Percentiles rank a stretch among this genome's conserved stretches.
These are phyloP conservation scores for Tenthredo amoena DNA, from an alignment of 2,888 invertebrate genomes.

Conservation along the genomic window DNA sequence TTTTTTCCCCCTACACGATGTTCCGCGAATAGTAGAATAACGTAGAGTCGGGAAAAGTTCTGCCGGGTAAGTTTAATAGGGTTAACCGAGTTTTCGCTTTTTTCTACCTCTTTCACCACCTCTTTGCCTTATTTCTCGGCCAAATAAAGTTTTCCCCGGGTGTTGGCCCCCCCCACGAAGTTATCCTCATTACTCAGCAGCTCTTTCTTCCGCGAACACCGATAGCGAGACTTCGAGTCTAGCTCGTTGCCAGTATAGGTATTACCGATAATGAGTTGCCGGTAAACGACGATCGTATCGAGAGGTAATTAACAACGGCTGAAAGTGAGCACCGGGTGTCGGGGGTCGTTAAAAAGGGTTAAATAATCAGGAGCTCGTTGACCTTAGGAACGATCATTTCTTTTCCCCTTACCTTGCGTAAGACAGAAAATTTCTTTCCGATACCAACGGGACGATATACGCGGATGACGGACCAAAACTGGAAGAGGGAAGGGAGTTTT, in stretches of 20 bases:
- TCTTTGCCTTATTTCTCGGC: conserved; percentile 1
- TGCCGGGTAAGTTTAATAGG: neutral
- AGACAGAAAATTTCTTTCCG: conserved; percentile 28
- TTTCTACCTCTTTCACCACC: conserved; percentile 8
- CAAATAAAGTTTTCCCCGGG: conserved; percentile 34
- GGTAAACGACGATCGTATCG: conserved; percentile 40
- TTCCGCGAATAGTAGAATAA: conserved; percentile 5
- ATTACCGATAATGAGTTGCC: conserved; percentile 42
- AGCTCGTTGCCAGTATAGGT: neutral
- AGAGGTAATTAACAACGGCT: conserved; percentile 20
- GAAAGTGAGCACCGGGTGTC: conserved; percentile 9
- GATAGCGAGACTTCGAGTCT: conserved; percentile 19
- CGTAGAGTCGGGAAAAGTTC: neutral
- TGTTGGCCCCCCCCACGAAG: conserved; percentile 20
- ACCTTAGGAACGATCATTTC: neutral
- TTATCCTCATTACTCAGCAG: conserved; percentile 48
- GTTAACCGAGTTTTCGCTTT: conserved; percentile 14
- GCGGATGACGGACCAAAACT: neutral
- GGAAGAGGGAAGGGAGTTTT: neutral
- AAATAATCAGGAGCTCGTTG: conserved; percentile 14
- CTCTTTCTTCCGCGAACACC: conserved; percentile 40
- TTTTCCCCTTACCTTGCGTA: neutral
- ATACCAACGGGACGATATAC: neutral
- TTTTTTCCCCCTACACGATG: neutral
- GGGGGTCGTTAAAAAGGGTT: neutral